Evolutionary conservation across 1,140 invertebrate genomes (phyloP).

Genomic region (Pseudomyrmex pallidus): DNA sequence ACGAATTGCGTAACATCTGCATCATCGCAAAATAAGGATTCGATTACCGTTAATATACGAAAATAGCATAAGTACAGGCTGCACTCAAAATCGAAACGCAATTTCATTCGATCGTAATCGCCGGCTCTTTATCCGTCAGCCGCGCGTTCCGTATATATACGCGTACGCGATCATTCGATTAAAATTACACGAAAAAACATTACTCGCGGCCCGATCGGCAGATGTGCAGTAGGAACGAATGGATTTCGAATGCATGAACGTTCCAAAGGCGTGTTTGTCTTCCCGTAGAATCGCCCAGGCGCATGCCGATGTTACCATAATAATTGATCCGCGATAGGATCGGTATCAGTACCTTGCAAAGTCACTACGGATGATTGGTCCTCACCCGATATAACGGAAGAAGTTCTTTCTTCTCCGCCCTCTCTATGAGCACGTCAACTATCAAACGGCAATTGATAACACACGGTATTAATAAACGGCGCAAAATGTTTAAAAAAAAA

Average conservation of each 20-base stretch:
- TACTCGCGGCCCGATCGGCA: constrained; percentile 53
- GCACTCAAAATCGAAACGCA: constrained; percentile 39
- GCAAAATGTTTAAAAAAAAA: neutral
- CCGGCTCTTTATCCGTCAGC: constrained; percentile 43
- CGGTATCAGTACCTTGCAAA: constrained; percentile 44
- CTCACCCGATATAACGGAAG: constrained; percentile 13
- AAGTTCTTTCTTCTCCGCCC: constrained; percentile 1
- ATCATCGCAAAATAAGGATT: constrained; percentile 40
- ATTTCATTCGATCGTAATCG: constrained; percentile 62
- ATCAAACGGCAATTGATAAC: neutral
- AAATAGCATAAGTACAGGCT: constrained; percentile 64
- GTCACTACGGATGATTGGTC: constrained; percentile 40
- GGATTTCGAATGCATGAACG: constrained; percentile 64
- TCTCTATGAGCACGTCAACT: neutral
- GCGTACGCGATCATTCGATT: constrained; percentile 66
- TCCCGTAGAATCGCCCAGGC: constrained; percentile 20
- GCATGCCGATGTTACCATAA: constrained; percentile 45
- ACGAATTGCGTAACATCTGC: constrained; percentile 39
- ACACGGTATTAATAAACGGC: neutral
- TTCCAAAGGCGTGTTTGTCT: constrained; percentile 57
- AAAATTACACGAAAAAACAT: constrained; percentile 68
- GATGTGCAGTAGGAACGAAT: constrained; percentile 58
- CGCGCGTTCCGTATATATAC: constrained; percentile 44
- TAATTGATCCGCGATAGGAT: constrained; percentile 65
- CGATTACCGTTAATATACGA: constrained; percentile 62